Evolutionary conservation across 2,113 vertebrate genomes (phyloP).

Genomic region (Callospermophilus lateralis): DNA sequence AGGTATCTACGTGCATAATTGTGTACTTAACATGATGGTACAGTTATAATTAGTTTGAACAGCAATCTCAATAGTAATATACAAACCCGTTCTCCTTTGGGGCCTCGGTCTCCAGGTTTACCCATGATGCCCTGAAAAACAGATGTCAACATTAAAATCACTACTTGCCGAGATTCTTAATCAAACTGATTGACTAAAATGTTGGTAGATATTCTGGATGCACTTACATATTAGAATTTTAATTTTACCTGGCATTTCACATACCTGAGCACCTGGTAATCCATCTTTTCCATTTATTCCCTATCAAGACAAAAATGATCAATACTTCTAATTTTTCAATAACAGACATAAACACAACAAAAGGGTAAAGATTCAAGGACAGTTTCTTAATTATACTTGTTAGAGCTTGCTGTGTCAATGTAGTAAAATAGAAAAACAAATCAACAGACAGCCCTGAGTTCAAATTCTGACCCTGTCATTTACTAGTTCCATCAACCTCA

Average conservation of each 20-base stretch:
- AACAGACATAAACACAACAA: background rate
- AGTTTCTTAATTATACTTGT: background rate
- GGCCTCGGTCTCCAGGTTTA: constrained; percentile 95
- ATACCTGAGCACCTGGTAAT: constrained; percentile 90
- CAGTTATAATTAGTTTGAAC: background rate
- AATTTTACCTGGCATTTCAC: constrained; percentile 65
- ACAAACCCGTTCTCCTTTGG: constrained; percentile 98
- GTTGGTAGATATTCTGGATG: constrained; percentile 7
- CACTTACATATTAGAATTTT: constrained; percentile 27
- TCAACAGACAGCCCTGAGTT: background rate
- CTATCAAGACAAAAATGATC: constrained; percentile 77
- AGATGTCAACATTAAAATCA: constrained; percentile 34
- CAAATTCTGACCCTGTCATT: background rate
- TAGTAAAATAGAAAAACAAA: background rate
- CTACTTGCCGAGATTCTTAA: background rate
- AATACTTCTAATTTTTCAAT: background rate
- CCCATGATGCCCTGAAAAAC: constrained; percentile 92
- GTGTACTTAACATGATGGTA: background rate
- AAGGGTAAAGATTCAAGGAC: background rate
- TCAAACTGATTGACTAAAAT: constrained; percentile 9
- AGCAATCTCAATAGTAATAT: background rate
- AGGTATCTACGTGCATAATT: background rate
- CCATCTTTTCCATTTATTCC: constrained; percentile 91
- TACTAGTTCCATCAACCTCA: background rate
- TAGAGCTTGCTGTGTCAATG: background rate